Conservation (phyloP, 2,888 invertebrate species). For the Miltochrista miniata region DNA sequence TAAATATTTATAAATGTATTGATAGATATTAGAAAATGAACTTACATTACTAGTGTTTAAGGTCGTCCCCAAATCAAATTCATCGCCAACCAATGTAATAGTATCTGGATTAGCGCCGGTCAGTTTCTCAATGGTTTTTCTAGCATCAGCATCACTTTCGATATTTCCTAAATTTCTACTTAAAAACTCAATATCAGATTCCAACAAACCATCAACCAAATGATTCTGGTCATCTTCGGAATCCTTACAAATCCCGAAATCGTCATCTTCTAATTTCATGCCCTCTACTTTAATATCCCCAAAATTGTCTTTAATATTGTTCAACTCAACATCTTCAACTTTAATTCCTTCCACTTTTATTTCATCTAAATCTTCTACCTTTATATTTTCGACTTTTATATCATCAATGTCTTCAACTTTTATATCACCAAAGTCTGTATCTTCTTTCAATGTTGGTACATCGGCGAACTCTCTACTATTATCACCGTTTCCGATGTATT, state of each 20-base stretch:
- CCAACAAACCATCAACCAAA: constrained; percentile 73
- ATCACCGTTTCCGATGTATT: constrained; percentile 64
- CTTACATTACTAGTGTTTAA: constrained; percentile 72
- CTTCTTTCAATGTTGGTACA: constrained; percentile 68
- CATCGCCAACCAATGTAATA: constrained; percentile 74
- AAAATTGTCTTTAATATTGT: constrained; percentile 66
- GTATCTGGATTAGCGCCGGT: constrained; percentile 78
- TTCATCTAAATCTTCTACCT: constrained; percentile 71
- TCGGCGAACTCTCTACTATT: constrained; percentile 68
- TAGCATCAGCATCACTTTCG: constrained; percentile 78
- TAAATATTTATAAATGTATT: no score
- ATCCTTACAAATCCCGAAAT: constrained; percentile 69
- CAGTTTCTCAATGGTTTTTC: constrained; percentile 79
- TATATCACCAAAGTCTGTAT: constrained; percentile 72
- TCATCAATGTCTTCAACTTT: constrained; percentile 78
- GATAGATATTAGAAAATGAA: constrained; percentile 12
- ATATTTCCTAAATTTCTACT: constrained; percentile 78
- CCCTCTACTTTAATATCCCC: constrained; percentile 72
- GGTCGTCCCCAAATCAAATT: constrained; percentile 77
- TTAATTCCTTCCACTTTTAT: constrained; percentile 73
- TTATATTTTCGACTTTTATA: constrained; percentile 73
- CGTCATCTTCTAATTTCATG: constrained; percentile 73
- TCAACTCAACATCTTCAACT: constrained; percentile 69
- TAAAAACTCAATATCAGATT: constrained; percentile 79
- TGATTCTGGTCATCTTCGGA: constrained; percentile 65